Base-by-base conservation (phyloP, 2,888 invertebrate genomes). In the Chrysolina americana region DNA sequence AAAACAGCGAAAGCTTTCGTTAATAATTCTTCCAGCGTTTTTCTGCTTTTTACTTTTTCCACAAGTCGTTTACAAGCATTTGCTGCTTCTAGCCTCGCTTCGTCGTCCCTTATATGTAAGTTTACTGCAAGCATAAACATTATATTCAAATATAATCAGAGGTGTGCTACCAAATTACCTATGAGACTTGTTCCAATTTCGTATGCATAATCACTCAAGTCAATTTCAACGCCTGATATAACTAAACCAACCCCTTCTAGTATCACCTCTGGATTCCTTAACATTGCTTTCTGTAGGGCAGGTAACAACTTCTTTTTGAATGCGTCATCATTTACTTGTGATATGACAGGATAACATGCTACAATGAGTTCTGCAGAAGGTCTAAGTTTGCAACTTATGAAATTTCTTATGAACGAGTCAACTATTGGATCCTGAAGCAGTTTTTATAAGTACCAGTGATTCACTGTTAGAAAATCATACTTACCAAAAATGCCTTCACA, bases 211-310 rank as follows among this genome's bases (percentile, higher is more conserved):
- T 92, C 91, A 84, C 96, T 96, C 36, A 98, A 89, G 85, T 96
- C 94, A 5, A 96, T 87, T 70, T 92, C 90, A 8, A 97, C 85
- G 69, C 93, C 92, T 9, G 91, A 74, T 28, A 98, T 88, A 75
- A 97, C 92, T 65, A 93, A 90, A 0, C 95, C 95, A 48, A 98
- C 94, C 19, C 93, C 93, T 86, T 94, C 92, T 21, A 98, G 90
- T 77, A 96, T 94, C 69, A 96, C 93, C 90, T 99, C 99, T 0
- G 99, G 98, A 88, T 96, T 98, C 68, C 99, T 90, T 41, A 99
- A 89, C 93, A 98, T 94, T 21, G 96, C 93, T 86, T 97, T 97
- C 86, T 97, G 96, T 70, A 98, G 89, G 1, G 96, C 94, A 0
- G 98, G 97, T 76, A 97, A 89, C 59, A 98, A 87, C 8, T 89